These are phyloP conservation scores for Tautogolabrus adspersus DNA, from an alignment of 2,113 vertebrate species.

Conservation along the genomic window DNA sequence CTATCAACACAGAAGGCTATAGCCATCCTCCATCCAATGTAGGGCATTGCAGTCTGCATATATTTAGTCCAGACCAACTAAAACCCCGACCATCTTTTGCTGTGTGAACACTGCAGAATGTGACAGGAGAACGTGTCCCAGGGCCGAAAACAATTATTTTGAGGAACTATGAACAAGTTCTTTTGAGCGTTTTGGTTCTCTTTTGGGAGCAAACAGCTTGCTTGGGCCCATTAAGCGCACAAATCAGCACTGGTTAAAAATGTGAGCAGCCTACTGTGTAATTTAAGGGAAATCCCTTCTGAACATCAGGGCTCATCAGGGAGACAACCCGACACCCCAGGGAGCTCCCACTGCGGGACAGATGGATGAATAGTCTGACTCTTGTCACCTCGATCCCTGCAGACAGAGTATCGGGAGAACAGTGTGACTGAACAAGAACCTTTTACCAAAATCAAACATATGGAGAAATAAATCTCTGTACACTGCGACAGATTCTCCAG, in stretches of 20 bases:
- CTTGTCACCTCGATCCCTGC: neutral
- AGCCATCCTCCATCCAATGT: neutral
- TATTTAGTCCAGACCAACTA: too few relatives aligned
- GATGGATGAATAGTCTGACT: constrained; percentile 39
- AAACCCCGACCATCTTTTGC: neutral
- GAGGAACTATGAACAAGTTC: neutral
- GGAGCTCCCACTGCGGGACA: constrained; percentile 35
- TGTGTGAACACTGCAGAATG: neutral
- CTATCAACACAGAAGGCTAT: neutral
- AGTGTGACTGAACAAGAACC: constrained; percentile 9
- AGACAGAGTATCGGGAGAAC: constrained; percentile 17
- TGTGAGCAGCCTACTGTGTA: neutral
- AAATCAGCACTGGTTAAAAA: neutral
- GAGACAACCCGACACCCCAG: constrained; percentile 14
- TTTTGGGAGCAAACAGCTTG: neutral
- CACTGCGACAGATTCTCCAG: neutral
- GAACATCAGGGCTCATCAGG: constrained; percentile 31
- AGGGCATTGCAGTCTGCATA: neutral
- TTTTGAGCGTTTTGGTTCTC: neutral
- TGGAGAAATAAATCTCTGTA: constrained; percentile 1
- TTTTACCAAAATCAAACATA: constrained; percentile 24
- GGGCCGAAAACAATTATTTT: neutral
- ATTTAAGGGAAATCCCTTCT: constrained; percentile 34
- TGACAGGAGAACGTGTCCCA: neutral
- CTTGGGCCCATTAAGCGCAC: neutral